Conservation (phyloP, 1,140 invertebrate species). For the Pachypeltis micranthus region DNA sequence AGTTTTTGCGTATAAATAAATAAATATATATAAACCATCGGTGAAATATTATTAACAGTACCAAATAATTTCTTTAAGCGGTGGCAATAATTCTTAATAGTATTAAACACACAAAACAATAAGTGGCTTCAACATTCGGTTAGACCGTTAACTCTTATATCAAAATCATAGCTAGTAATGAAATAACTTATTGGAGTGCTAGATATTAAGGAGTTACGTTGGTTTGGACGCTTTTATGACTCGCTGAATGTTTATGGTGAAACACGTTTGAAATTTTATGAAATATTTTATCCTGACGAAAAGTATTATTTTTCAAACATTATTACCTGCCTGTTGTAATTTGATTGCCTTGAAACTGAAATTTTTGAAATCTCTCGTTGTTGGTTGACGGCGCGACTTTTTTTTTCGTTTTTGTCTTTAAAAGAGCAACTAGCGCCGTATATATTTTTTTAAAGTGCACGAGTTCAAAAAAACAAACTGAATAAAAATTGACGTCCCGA, state of each 20-base stretch:
- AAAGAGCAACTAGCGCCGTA: background rate
- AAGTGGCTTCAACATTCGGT: no score
- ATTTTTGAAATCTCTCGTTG: background rate
- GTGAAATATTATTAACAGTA: background rate
- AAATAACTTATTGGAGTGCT: background rate
- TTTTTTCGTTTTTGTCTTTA: constrained; percentile 3
- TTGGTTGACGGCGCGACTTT: background rate
- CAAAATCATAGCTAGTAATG: background rate
- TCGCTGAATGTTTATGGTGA: background rate
- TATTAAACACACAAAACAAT: no score
- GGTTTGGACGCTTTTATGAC: background rate
- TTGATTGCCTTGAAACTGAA: constrained; percentile 1
- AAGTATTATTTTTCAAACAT: background rate
- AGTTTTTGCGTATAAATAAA: background rate
- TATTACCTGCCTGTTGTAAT: constrained; percentile 2
- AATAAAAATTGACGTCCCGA: background rate
- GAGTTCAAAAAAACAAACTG: background rate
- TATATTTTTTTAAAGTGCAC: constrained; percentile 7
- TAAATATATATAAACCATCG: background rate
- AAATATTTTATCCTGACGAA: background rate
- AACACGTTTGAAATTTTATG: background rate
- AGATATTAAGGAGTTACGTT: background rate
- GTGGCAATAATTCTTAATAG: background rate
- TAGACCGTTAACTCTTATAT: background rate
- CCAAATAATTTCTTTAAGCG: background rate